These are phyloP conservation scores for Myxocyprinus asiaticus DNA, from an alignment of 2,113 vertebrate genomes.

Conservation along the genomic window DNA sequence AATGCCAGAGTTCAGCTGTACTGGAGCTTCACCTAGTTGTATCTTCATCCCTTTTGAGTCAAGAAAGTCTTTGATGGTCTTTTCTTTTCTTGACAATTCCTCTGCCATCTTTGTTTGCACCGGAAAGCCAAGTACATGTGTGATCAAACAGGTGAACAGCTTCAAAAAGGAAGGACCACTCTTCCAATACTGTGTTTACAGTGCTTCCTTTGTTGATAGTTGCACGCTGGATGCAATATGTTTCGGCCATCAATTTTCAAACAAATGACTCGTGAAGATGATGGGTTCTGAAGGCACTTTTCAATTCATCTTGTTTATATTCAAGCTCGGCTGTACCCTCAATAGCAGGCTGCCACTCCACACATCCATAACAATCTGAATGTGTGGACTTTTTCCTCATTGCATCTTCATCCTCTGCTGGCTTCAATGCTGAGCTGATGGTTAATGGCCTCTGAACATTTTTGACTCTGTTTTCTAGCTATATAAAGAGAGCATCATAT, in stretches of 20 bases:
- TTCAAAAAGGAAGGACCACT: slow-evolving; percentile 42
- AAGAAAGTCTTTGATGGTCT: slow-evolving; percentile 19
- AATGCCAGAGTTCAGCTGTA: slow-evolving; percentile 8
- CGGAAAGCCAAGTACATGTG: slow-evolving; percentile 20
- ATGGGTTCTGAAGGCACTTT: background rate
- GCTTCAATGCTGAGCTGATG: background rate
- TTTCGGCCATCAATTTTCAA: background rate
- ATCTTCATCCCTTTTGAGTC: slow-evolving; percentile 23
- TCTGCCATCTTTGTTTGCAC: slow-evolving; percentile 41
- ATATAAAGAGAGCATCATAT: slow-evolving; percentile 28
- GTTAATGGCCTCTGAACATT: background rate
- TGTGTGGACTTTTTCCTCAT: background rate
- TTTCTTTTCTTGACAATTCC: slow-evolving; percentile 40
- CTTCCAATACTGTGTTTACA: background rate
- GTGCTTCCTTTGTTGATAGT: slow-evolving; percentile 27
- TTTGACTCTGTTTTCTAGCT: slow-evolving; percentile 39
- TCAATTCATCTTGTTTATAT: background rate
- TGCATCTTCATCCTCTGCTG: slow-evolving; percentile 1
- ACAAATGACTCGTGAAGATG: background rate
- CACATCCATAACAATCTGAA: slow-evolving; percentile 2
- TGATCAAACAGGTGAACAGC: slow-evolving; percentile 44
- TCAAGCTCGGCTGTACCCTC: background rate
- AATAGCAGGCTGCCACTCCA: background rate
- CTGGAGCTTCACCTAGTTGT: background rate
- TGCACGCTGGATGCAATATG: background rate